Evolutionary conservation across 2,797 vertebrate species (phyloP), one percentile per base, ranked within the genome.

Genomic region (Platalea minor): DNA sequence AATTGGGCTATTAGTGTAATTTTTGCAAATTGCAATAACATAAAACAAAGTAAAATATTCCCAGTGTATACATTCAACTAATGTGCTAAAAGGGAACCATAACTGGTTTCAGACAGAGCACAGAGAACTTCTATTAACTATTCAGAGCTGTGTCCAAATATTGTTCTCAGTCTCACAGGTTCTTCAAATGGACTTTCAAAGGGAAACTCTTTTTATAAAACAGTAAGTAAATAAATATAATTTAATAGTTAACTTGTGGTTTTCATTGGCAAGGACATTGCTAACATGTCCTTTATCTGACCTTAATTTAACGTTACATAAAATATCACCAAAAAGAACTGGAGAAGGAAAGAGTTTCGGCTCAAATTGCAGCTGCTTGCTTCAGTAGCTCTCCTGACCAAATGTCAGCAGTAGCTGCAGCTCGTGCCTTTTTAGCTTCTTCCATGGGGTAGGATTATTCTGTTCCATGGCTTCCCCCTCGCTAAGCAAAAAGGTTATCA

Each of bases 41-140:
- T 94, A 88, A 96, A 94, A 53, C 85, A 86, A 96, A 94, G 96
- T 78, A 89, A 95, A 94, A 95, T 95, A 95, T 85, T 96, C 89
- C 72, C 91, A 85, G 60, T 88, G 72, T 96, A 85, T 90, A 65
- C 43, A 88, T 91, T 95, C 84, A 88, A 72, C 69, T 74, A 89
- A 94, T 61, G 70, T 61, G 75, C 87, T 93, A 88, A 88, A 89
- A 95, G 50, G 56, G 68, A 94, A 43, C 19, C 67, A 54, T 60
- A 59, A 13, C 37, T 68, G 68, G 24, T 72, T 93, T 94, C 91
- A 95, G 65, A 84, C 33, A 87, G 35, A 80, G 60, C 53, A 78
- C 41, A 64, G 68, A 80, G 56, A 76, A 72, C 37, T 80, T 91
- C 65, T n/a, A 94, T 92, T 94, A 91, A 92, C 78, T 83, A 39